A percentile compares a stretch with the other conserved stretches of the same genome.
These are phyloP conservation scores for Ceratina japonica DNA, from an alignment of 1,140 invertebrate genomes.

Conservation along the genomic window DNA sequence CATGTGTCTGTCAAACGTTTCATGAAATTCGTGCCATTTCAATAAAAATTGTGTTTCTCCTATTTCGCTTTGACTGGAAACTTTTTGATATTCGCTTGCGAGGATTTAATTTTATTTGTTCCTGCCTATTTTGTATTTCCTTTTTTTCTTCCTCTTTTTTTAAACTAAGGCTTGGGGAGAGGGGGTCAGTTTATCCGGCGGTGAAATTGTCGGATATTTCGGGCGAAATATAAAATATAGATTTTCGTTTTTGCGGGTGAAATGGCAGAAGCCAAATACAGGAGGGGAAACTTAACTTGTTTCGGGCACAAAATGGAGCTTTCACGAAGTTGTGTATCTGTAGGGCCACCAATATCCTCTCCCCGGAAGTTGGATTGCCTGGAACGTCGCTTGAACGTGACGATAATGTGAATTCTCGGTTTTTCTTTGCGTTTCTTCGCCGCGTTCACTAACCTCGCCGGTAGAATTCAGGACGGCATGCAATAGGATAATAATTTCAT, in stretches of 20 bases:
- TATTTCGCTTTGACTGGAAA: too few species aligned
- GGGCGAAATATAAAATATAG: neutral
- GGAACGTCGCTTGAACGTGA: constrained; percentile 54
- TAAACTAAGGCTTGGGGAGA: neutral
- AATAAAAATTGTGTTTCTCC: too few species aligned
- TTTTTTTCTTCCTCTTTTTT: too few species aligned
- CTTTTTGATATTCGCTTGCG: too few species aligned
- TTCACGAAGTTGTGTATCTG: constrained; percentile 34
- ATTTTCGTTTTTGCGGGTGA: neutral
- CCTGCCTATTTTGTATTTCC: too few species aligned
- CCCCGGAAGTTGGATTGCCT: constrained; percentile 40
- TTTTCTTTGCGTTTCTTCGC: constrained; percentile 4
- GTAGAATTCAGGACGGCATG: constrained; percentile 13
- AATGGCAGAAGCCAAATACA: neutral
- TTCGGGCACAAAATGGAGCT: constrained; percentile 23
- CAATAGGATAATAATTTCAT: constrained; percentile 1
- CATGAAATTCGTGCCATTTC: too few species aligned
- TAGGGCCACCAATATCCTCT: constrained; percentile 46
- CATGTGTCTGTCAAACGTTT: too few species aligned
- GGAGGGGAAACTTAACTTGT: constrained; percentile 10
- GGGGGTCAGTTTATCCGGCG: neutral
- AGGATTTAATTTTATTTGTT: too few species aligned
- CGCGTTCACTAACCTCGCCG: neutral
- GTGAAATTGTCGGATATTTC: neutral
- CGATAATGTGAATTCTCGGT: constrained; percentile 53